Base-by-base conservation (phyloP, 2,113 vertebrate species). In the Osmerus eperlanus region DNA sequence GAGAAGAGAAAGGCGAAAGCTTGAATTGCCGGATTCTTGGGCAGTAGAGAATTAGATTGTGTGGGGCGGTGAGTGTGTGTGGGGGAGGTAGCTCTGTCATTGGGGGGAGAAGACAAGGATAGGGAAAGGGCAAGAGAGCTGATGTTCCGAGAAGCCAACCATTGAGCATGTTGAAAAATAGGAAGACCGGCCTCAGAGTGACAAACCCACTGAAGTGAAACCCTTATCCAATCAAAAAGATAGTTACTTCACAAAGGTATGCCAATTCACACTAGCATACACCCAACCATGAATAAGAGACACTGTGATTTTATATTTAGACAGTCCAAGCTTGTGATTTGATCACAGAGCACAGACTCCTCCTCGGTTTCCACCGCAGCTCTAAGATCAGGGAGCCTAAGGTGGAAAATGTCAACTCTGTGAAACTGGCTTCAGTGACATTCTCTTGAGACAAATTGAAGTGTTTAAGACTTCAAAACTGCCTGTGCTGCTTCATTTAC, bases 371-470 rank as follows among this genome's bases (percentile, higher is more conserved):
- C 25, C 28, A 28, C 41, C 7, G n/a, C 4, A 52, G 41, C 32
- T 51, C 64, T 3, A 16, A 19, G 36, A 11, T 68, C 65, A 72
- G 68, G 58, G 56, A 81, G 76, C 47, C 58, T 41, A 47, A 77
- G 78, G 79, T 74, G 77, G 70, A 67, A 87, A 89, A 88, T 85
- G 84, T 86, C 86, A 89, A 78, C 83, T 82, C 80, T 75, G 72
- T 81, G 76, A 78, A 86, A 84, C 81, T 72, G 80, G 80, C 77
- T 86, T 76, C 77, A 78, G 72, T 90, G 88, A 89, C 80, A 84
- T 90, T 89, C 79, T 85, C 81, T 62, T 71, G 79, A 89, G 85
- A 84, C 83, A 88, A 87, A 87, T 81, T 88, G 81, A 79, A 76
- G 62, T 73, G 81, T 85, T 86, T 86, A 83, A 78, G 65, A 83